These are phyloP conservation scores for Melipona bicolor DNA, from an alignment of 2,888 invertebrate genomes.

Conservation along the genomic window DNA sequence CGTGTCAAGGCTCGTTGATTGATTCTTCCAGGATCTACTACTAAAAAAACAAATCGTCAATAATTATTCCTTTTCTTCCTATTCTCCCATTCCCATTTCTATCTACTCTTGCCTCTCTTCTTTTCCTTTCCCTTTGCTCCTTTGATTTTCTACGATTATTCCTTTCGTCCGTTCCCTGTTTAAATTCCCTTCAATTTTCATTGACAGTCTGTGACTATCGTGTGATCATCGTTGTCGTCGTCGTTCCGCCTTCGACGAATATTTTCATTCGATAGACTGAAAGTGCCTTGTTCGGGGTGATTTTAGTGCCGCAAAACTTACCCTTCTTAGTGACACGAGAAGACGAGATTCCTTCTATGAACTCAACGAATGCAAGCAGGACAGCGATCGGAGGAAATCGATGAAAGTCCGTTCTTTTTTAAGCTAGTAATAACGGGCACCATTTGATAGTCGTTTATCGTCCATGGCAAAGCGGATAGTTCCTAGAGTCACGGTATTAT, in stretches of 20 bases:
- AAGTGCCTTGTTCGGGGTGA: conserved; percentile 76
- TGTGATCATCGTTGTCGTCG: not conserved
- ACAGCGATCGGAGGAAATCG: conserved; percentile 6
- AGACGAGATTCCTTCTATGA: not conserved
- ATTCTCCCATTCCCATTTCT: not conserved
- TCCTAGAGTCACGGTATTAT: conserved; percentile 83
- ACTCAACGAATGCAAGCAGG: conserved; percentile 11
- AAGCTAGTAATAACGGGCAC: conserved; percentile 32
- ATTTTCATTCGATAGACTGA: conserved; percentile 76
- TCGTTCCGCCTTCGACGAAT: conserved; percentile 44
- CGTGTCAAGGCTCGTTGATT: conserved; percentile 5
- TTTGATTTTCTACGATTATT: not conserved
- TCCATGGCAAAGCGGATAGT: conserved; percentile 79
- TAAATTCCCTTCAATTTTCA: not conserved
- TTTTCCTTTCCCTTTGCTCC: no score
- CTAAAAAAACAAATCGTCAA: not conserved
- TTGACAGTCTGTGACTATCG: conserved; percentile 8
- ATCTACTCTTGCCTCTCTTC: not conserved
- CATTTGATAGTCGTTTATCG: conserved; percentile 64
- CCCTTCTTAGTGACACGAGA: conserved; percentile 4
- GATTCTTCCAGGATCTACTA: not conserved
- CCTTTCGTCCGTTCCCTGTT: not conserved
- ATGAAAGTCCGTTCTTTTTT: not conserved
- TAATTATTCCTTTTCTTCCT: not conserved
- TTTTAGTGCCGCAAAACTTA: conserved; percentile 41